A percentile compares a stretch with the other conserved stretches of the same genome.
Conservation (phyloP, 2,113 vertebrate species). For the Rhagologus leucostigma region DNA sequence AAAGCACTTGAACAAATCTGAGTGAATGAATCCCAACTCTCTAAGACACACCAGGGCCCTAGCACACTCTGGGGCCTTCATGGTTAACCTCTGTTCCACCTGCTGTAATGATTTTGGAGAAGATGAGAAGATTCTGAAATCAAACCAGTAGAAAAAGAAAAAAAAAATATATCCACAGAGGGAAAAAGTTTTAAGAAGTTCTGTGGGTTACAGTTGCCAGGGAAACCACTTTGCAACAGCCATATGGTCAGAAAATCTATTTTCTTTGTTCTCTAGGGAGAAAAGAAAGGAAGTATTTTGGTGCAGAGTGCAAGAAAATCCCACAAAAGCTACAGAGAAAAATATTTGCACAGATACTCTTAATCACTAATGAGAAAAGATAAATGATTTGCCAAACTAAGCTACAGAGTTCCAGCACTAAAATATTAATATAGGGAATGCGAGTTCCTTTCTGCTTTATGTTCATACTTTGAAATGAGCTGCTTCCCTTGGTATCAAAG, state of each 20-base stretch:
- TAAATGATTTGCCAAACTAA: background rate
- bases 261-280: background rate
- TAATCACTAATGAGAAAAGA: constrained; percentile 21
- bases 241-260: constrained; percentile 3
- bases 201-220: constrained; percentile 38
- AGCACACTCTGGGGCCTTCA: background rate
- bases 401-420: background rate
- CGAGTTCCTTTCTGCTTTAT: background rate
- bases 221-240: constrained; percentile 46
- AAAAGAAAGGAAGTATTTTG: background rate
- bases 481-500: background rate
- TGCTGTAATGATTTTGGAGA: background rate
- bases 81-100: background rate
- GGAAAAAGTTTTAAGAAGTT: constrained; percentile 31
- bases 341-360: background rate
- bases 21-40: background rate
- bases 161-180: background rate
- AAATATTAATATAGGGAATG: background rate
- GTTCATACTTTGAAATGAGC: background rate
- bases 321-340: background rate
- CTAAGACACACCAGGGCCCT: background rate
- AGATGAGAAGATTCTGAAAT: constrained; percentile 29
- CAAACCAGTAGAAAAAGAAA: background rate
- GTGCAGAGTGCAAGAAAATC: background rate
- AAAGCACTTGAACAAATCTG: background rate